A percentile compares a stretch with the other conserved stretches of the same genome.
Conservation (phyloP, 2,113 vertebrate genomes). For the Rhinoderma darwinii region DNA sequence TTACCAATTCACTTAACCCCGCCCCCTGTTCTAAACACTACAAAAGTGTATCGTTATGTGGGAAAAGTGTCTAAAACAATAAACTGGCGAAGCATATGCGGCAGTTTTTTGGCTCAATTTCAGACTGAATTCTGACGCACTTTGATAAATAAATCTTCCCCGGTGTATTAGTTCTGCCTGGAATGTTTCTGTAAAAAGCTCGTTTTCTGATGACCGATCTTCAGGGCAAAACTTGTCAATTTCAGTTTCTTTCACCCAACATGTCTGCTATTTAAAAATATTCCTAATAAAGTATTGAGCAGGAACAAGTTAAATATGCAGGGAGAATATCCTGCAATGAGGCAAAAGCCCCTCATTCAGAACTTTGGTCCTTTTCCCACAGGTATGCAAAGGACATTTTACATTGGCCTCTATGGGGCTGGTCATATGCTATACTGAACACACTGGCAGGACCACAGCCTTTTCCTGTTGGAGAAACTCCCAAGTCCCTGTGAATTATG, state of each 20-base stretch:
- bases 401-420: not conserved
- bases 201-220: not conserved
- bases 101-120: no score
- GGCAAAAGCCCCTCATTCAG: not conserved
- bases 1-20: no score
- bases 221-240: not conserved
- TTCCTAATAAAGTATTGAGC: not conserved
- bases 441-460: no score
- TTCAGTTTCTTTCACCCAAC: not conserved
- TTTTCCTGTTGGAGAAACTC: not conserved
- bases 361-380: not conserved
- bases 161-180: no score
- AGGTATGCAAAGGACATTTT: not conserved
- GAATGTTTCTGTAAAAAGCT: no score
- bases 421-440: not conserved
- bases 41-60: no score
- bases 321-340: not conserved
- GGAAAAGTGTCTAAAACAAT: no score
- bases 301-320: not conserved
- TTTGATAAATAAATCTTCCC: no score
- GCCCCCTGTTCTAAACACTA: no score
- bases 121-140: no score
- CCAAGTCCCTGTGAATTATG: no score
- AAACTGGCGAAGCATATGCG: no score
- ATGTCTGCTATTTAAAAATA: not conserved